phyloP scores from a whole-genome alignment of 2,113 vertebrate genomes.

The Callocephalon fimbriatum region DNA sequence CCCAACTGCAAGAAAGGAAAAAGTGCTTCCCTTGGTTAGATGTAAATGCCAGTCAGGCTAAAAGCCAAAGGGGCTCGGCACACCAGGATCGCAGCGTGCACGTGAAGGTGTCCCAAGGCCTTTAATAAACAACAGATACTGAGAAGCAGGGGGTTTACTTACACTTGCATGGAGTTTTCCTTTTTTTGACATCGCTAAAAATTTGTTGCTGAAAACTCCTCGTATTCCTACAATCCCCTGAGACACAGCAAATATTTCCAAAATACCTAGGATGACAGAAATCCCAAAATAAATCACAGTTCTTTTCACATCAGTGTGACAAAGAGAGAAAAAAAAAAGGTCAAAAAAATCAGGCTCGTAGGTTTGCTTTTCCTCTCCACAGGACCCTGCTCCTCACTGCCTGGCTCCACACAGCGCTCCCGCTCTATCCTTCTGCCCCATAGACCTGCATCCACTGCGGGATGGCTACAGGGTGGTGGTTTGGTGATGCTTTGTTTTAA shows the following conservation, averaged over 20 bases:
- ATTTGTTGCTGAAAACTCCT: constrained; percentile 97
- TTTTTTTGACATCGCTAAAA: constrained; percentile 98
- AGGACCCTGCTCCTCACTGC: background rate
- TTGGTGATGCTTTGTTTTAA: background rate
- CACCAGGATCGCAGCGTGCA: background rate
- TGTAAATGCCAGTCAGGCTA: background rate
- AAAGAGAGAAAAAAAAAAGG: background rate
- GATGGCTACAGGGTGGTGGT: background rate
- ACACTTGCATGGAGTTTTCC: constrained; percentile 96
- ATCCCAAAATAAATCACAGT: constrained; percentile 84
- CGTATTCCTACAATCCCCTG: constrained; percentile 97
- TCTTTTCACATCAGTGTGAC: constrained; percentile 56
- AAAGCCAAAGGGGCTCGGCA: accelerated
- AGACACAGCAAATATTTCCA: constrained; percentile 98
- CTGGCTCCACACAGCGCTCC: background rate
- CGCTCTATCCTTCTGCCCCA: background rate
- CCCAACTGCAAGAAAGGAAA: background rate
- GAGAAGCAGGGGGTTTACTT: constrained; percentile 77
- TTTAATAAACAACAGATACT: constrained; percentile 21
- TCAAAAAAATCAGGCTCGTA: background rate
- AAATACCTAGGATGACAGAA: constrained; percentile 92
- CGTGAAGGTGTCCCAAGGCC: background rate
- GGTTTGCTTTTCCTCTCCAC: background rate
- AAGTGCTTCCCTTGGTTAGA: background rate
- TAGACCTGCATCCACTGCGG: background rate